phyloP scores from a whole-genome alignment of 2,797 vertebrate genomes.

The Rhynchotus rufescens region DNA sequence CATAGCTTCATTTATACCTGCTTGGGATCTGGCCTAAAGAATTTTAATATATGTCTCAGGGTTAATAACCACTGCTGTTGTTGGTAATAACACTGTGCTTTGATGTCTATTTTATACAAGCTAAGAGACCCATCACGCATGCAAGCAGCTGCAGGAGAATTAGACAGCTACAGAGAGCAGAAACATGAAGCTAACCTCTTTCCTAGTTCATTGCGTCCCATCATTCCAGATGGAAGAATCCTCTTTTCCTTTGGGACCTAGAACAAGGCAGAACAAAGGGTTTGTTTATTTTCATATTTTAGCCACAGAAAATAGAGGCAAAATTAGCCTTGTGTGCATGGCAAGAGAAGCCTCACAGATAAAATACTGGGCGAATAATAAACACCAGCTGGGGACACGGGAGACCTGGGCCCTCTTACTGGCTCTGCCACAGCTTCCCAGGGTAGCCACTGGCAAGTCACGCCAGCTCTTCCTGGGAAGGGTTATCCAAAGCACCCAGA shows the following conservation, averaged over 20 bases:
- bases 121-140: conserved; percentile 34
- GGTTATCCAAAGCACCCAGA: neutral
- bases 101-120: conserved; percentile 60
- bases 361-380: neutral
- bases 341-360: neutral
- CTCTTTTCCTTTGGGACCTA: conserved; percentile 92
- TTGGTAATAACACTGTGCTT: conserved; percentile 48
- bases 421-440: neutral
- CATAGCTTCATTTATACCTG: conserved; percentile 41
- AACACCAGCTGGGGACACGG: neutral
- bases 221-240: conserved; percentile 76
- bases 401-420: neutral
- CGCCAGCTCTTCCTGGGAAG: neutral
- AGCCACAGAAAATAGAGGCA: neutral
- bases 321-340: neutral
- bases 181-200: conserved; percentile 86
- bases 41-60: conserved; percentile 62
- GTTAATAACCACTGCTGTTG: conserved; percentile 64
- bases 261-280: neutral
- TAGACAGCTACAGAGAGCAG: neutral
- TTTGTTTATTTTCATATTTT: neutral
- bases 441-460: neutral
- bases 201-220: conserved; percentile 83
- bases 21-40: conserved; percentile 51
- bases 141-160: conserved; percentile 35